Base-by-base conservation (phyloP, 2,797 vertebrate species). In the Lycodopsis pacificus region DNA sequence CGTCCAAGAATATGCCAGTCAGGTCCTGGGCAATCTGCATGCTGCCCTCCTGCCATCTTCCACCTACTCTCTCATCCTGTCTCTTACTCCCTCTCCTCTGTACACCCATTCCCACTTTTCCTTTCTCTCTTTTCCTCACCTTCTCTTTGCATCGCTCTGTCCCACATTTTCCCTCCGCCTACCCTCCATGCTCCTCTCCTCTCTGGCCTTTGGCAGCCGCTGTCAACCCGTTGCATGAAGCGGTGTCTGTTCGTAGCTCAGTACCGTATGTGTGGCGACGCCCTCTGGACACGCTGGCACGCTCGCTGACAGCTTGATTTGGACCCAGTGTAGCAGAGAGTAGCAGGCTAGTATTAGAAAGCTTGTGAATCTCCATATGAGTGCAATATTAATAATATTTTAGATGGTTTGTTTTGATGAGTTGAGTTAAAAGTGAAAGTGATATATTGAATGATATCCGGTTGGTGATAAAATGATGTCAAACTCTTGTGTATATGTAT, bases 1-100 rank as follows among this genome's bases (percentile, higher is more conserved):
- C 61, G 22, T 94, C 94, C 94, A 94, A 93, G 91, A 94, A 94
- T 86, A 92, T 92, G 93, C 90, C 93, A 93, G 83, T 93, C 93
- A 92, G 84, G 91, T 89, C 91, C 87, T 85, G 89, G 92, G 84
- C 91, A 91, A 91, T 92, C 86, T 91, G 88, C 87, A 91, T 86
- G 86, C 88, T 92, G 87, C 92, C 91, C 93, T 90, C 73, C 77
- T 88, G 88, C 89, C 90, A 90, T 89, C 89, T 71, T 85, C 84
- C 88, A 88, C 84, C 86, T 85, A 85, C 68, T 76, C 71, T 77
- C 77, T 84, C 81, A 77, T 84, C 76, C 80, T 48, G 38, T 66
- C 48, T 69, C 38, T 66, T 71, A 25, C 61, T 78, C 71, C 40
- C 44, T 81, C 65, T 78, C 44, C 53, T 71, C 76, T 40, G 19